Evolutionary conservation across 2,888 invertebrate species (phyloP).

Genomic region (Exocentrus adspersus): DNA sequence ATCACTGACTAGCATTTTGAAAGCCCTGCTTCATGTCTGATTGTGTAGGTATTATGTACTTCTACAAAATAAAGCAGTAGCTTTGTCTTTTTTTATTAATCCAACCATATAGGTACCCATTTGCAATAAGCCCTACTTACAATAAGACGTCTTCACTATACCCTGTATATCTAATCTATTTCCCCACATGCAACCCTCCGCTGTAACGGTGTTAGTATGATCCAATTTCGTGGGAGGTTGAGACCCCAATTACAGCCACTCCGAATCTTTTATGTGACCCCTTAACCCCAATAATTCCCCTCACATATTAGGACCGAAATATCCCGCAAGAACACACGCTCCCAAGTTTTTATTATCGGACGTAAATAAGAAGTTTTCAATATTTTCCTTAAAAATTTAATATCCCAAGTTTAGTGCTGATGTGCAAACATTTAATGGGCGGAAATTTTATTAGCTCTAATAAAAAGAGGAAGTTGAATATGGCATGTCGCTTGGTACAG

Average conservation of each 20-base stretch:
- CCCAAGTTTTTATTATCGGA: slow-evolving; percentile 24
- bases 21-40: neutral
- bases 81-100: no score
- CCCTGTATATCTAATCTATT: neutral
- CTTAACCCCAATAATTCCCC: slow-evolving; percentile 19
- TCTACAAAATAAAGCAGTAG: no score
- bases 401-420: slow-evolving; percentile 7
- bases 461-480: slow-evolving; percentile 1
- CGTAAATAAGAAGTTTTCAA: slow-evolving; percentile 27
- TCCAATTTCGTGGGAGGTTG: slow-evolving; percentile 28
- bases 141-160: neutral
- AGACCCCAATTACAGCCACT: slow-evolving; percentile 32
- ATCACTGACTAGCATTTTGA: neutral
- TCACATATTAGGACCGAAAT: slow-evolving; percentile 14
- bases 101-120: no score
- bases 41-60: no score
- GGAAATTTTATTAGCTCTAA: slow-evolving; percentile 5
- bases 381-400: slow-evolving; percentile 24
- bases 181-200: slow-evolving; percentile 7
- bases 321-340: slow-evolving; percentile 9
- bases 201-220: slow-evolving; percentile 19
- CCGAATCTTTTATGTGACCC: slow-evolving; percentile 32
- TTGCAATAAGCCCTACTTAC: no score
- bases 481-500: neutral
- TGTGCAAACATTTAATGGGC: slow-evolving; percentile 11